Evolutionary conservation across 2,888 invertebrate genomes (phyloP).

Genomic region (Rhagonycha fulva): DNA sequence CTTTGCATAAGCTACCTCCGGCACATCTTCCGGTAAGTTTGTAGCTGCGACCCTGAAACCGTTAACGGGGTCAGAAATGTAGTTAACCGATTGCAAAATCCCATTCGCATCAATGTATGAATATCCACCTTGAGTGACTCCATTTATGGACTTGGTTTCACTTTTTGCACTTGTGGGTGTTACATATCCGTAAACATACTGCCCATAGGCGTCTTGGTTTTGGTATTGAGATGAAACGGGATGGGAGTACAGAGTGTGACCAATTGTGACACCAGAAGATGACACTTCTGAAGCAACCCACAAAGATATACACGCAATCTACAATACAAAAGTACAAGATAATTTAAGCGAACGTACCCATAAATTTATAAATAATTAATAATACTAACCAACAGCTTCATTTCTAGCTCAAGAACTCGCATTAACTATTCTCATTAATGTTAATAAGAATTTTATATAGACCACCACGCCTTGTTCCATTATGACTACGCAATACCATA

Average conservation of each 20-base stretch:
- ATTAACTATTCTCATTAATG: conserved; percentile 34
- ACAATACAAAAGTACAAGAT: not conserved
- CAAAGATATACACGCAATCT: conserved; percentile 8
- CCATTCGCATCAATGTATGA: conserved; percentile 72
- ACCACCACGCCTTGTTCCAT: conserved; percentile 35
- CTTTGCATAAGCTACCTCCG: conserved; percentile 51
- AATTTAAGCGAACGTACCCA: not conserved
- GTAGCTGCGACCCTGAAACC: conserved; percentile 70
- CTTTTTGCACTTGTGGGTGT: conserved; percentile 69
- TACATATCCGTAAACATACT: conserved; percentile 65
- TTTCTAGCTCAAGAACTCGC: conserved; percentile 38
- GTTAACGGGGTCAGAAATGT: conserved; percentile 64
- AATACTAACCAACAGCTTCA: conserved; percentile 40
- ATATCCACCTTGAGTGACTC: conserved; percentile 68
- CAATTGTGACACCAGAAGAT: conserved; percentile 54
- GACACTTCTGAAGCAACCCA: conserved; percentile 18
- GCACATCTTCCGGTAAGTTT: conserved; percentile 62
- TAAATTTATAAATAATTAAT: not conserved
- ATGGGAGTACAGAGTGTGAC: conserved; percentile 47
- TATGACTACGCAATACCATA: conserved; percentile 23
- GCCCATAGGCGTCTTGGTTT: conserved; percentile 62
- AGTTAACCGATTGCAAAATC: conserved; percentile 66
- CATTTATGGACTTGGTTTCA: conserved; percentile 65
- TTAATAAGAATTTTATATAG: conserved; percentile 34
- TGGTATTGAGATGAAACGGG: conserved; percentile 56